Evolutionary conservation across 1,140 invertebrate species (phyloP).

Genomic region (Zaprionus kolodkinae): DNA sequence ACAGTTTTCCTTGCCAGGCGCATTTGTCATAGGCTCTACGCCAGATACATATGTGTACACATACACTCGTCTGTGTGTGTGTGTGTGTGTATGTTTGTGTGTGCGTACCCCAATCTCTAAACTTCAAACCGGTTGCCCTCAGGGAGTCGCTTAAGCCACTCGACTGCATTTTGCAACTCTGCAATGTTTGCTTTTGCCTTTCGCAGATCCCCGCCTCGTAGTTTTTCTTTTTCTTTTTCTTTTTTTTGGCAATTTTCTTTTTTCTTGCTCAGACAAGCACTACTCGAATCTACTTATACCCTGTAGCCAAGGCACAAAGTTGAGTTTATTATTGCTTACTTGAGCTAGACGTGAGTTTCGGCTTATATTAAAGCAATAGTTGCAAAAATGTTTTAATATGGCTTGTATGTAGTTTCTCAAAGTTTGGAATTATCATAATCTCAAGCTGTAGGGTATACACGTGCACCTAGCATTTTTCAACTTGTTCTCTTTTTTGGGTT

Average conservation of each 20-base stretch:
- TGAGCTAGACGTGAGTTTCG: not conserved
- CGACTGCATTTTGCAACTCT: slow-evolving; percentile 56
- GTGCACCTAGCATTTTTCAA: not conserved
- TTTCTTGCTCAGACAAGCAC: slow-evolving; percentile 7
- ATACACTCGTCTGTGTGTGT: not conserved
- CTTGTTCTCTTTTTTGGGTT: slow-evolving; percentile 38
- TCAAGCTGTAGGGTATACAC: slow-evolving; percentile 1
- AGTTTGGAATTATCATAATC: not conserved
- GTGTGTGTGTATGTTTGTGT: not conserved
- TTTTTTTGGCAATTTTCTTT: slow-evolving; percentile 12
- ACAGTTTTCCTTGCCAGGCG: slow-evolving; percentile 46
- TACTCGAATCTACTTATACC: slow-evolving; percentile 14
- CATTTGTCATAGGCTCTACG: slow-evolving; percentile 57
- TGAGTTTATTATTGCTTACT: not conserved
- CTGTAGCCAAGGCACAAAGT: not conserved
- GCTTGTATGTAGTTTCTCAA: not conserved
- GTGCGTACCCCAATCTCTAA: slow-evolving; percentile 32
- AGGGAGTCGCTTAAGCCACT: slow-evolving; percentile 51
- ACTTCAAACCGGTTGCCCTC: slow-evolving; percentile 39
- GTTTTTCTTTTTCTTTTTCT: slow-evolving; percentile 16
- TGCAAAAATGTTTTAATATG: not conserved
- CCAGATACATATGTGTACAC: not conserved
- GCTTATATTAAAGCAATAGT: not conserved
- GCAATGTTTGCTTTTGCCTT: slow-evolving; percentile 54
- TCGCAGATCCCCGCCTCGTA: slow-evolving; percentile 30